Percentiles rank a stretch among this genome's conserved stretches.
These are phyloP conservation scores for Danionella dracula DNA, from an alignment of 2,797 vertebrate species.

Conservation along the genomic window DNA sequence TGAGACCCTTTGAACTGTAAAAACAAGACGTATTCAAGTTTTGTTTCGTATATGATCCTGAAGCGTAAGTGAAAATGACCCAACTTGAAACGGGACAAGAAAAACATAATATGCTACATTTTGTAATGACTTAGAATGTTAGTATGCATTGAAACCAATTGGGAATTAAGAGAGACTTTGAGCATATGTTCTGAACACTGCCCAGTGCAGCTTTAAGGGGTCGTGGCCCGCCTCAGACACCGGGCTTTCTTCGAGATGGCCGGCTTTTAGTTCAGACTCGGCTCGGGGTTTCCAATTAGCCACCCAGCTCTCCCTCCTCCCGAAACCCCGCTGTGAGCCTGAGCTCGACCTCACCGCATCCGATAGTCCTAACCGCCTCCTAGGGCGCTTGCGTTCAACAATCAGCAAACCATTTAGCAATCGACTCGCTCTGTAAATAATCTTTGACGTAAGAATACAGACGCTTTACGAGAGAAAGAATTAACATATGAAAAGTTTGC, in stretches of 20 bases:
- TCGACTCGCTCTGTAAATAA: conserved; percentile 67
- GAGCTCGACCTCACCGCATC: conserved; percentile 40
- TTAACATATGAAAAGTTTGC: conserved; percentile 69
- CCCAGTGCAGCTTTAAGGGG: conserved; percentile 31
- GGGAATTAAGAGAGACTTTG: conserved; percentile 34
- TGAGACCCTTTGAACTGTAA: conserved; percentile 70
- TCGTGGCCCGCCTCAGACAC: conserved; percentile 35
- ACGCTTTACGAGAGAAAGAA: conserved; percentile 64
- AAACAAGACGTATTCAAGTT: neutral
- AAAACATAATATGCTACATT: too few relatives aligned
- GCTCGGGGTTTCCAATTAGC: conserved; percentile 53
- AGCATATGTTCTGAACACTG: conserved; percentile 43
- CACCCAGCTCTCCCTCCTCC: conserved; percentile 25
- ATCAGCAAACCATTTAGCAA: conserved; percentile 60
- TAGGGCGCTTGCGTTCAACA: conserved; percentile 58
- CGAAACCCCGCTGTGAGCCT: conserved; percentile 45
- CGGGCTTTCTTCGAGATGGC: too few relatives aligned
- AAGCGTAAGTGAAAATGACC: too few relatives aligned
- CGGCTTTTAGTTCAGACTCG: too few relatives aligned
- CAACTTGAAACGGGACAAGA: too few relatives aligned
- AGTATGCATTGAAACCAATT: too few relatives aligned
- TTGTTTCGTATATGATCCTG: too few relatives aligned
- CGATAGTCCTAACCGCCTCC: conserved; percentile 55
- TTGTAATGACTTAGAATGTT: too few relatives aligned
- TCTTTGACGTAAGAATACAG: conserved; percentile 68